Evolutionary conservation across 1,140 invertebrate genomes (phyloP), one percentile per base, ranked within the genome.

Genomic region (Anadara kagoshimensis): DNA sequence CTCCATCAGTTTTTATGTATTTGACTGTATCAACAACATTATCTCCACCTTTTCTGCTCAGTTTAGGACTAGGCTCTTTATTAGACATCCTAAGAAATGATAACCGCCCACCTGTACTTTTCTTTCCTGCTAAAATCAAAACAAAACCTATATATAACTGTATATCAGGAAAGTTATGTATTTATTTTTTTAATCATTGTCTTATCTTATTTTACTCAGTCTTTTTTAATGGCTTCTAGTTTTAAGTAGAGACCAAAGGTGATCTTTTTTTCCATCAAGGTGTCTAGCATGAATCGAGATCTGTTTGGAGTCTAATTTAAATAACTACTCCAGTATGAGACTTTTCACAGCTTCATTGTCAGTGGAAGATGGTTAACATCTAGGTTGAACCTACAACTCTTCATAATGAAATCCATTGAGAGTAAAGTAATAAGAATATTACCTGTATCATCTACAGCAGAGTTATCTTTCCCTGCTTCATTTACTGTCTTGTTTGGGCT

Each of bases 11-110:
- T 41, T 78, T 73, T 2, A 72, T 81, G 65, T 87, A 87, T 51
- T 78, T 78, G 56, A 87, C 85, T 14, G 80, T 69, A 44, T 86
- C 86, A 36, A 85, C 62, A 22, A 59, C 74, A 36, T 36, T 36
- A 7, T 36, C 29, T 7, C 75, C 69, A 26, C 24, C 45, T 61
- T 73, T 70, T 47, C 68, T 70, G 7, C 63, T 26, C 29, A 73
- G 51, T 47, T 62, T 74, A n/a, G 75, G 78, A 47, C 68, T 75
- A 10, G 45, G 41, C 7, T 82, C 80, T 67, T 78, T 79, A 11
- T 62, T 59, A 49, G 64, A 41, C 53, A 79, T 80, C 14, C 83
- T 78, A 29, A 86, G 78, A 71, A 86, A 87, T 10, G 83, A 82
- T 54, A 86, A 68, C 45, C 86, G 75, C 22, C 81, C 80, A 63